phyloP scores from a whole-genome alignment of 2,797 vertebrate species.

The Sebastes vulpes region DNA sequence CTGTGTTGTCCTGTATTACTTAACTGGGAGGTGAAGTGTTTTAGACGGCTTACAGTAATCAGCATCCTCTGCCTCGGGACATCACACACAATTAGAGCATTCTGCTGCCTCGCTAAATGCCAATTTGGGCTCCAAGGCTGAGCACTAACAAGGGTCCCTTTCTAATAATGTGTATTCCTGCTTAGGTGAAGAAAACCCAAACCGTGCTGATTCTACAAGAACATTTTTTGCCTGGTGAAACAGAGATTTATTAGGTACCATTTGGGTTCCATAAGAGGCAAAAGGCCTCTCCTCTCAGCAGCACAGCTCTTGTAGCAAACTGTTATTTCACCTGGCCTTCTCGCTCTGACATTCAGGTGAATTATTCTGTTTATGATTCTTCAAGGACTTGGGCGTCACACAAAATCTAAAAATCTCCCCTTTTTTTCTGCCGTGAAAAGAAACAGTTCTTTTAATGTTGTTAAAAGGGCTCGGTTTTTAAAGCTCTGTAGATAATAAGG shows the following conservation, averaged over 20 bases:
- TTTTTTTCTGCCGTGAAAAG: neutral
- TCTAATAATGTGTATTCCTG: constrained; percentile 57
- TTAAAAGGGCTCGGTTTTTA: constrained; percentile 19
- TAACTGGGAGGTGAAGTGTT: constrained; percentile 45
- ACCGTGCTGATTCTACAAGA: constrained; percentile 57
- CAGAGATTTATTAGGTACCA: constrained; percentile 18
- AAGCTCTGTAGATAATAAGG: constrained; percentile 24
- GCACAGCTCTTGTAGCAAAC: neutral
- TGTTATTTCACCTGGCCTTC: neutral
- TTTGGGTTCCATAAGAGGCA: constrained; percentile 21
- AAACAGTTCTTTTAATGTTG: neutral
- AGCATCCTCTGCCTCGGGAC: constrained; percentile 56
- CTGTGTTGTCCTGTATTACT: constrained; percentile 34
- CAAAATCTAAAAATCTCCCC: neutral
- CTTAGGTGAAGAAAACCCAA: constrained; percentile 56
- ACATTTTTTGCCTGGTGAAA: constrained; percentile 6
- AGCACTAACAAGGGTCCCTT: constrained; percentile 64
- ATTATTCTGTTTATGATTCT: constrained; percentile 13
- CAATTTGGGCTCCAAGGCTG: constrained; percentile 71
- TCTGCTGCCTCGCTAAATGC: constrained; percentile 75
- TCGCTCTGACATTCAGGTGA: neutral
- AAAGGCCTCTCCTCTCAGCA: neutral
- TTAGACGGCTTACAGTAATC: constrained; percentile 57
- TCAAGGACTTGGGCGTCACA: neutral
- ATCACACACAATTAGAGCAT: constrained; percentile 73